Conservation (phyloP, 1,140 invertebrate genomes). For the Tetraneura akinire region DNA sequence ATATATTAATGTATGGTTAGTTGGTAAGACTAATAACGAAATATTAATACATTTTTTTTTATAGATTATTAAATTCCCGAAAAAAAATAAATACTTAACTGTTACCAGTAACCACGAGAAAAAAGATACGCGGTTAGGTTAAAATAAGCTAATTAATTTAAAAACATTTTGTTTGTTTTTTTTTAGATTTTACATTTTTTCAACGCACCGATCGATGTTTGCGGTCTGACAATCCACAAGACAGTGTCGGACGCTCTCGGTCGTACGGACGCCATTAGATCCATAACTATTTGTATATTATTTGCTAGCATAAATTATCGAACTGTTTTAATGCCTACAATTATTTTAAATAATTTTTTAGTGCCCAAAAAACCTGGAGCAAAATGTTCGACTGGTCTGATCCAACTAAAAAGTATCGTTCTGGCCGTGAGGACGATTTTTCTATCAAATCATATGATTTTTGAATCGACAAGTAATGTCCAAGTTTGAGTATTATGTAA, state of each 20-base stretch:
- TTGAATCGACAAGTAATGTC: conserved; percentile 26
- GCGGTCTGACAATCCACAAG: neutral
- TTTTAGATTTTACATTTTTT: conserved; percentile 40
- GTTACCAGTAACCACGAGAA: too few relatives aligned
- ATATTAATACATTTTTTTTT: too few relatives aligned
- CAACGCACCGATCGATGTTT: conserved; percentile 28
- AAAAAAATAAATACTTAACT: too few relatives aligned
- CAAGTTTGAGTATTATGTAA: too few relatives aligned
- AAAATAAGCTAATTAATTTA: too few relatives aligned
- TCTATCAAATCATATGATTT: neutral
- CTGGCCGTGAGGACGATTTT: neutral
- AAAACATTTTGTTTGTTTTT: neutral
- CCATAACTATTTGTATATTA: conserved; percentile 26
- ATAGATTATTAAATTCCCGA: too few relatives aligned
- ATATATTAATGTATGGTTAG: too few relatives aligned
- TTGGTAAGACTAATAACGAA: too few relatives aligned
- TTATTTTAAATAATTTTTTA: neutral
- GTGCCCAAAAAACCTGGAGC: conserved; percentile 25
- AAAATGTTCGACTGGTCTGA: conserved; percentile 37
- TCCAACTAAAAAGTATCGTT: conserved; percentile 9
- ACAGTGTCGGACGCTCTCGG: neutral
- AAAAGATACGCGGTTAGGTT: too few relatives aligned
- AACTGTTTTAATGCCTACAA: too few relatives aligned
- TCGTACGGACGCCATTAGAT: neutral
- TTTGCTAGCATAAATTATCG: neutral